Conservation (phyloP, 2,888 invertebrate genomes). For the Dendrolimus pini region DNA sequence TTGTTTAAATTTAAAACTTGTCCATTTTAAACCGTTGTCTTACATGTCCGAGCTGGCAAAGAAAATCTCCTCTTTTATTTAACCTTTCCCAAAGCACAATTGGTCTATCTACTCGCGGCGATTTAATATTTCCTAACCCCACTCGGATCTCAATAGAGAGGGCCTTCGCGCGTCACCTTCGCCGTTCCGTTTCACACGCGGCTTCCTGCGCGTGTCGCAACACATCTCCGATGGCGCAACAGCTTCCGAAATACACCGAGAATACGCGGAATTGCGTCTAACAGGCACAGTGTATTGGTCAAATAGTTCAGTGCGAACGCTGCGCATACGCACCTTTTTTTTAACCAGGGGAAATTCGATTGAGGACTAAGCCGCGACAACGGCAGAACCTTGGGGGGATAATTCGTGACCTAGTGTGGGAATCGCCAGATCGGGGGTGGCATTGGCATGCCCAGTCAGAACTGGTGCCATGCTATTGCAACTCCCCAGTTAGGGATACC, state of each 20-base stretch:
- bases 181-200: constrained; percentile 43
- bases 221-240: constrained; percentile 44
- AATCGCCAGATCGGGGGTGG: too few relatives aligned
- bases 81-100: constrained; percentile 34
- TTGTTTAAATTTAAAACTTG: too few relatives aligned
- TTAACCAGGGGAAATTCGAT: too few relatives aligned
- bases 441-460: too few relatives aligned
- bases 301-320: not conserved
- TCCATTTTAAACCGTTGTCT: too few relatives aligned
- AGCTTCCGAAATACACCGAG: constrained; percentile 51
- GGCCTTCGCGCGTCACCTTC: constrained; percentile 41
- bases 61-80: too few relatives aligned
- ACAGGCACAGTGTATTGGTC: not conserved
- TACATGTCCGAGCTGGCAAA: too few relatives aligned
- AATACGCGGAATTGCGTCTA: constrained; percentile 21
- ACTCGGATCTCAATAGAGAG: not conserved
- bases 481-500: too few relatives aligned
- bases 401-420: too few relatives aligned
- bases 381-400: too few relatives aligned
- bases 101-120: constrained; percentile 20
- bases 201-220: constrained; percentile 55
- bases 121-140: not conserved
- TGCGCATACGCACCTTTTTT: not conserved
- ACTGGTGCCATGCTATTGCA: too few relatives aligned
- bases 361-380: too few relatives aligned